Evolutionary conservation across 2,113 vertebrate genomes (phyloP), one percentile per base, ranked within the genome.

Genomic region (Stegastes partitus): DNA sequence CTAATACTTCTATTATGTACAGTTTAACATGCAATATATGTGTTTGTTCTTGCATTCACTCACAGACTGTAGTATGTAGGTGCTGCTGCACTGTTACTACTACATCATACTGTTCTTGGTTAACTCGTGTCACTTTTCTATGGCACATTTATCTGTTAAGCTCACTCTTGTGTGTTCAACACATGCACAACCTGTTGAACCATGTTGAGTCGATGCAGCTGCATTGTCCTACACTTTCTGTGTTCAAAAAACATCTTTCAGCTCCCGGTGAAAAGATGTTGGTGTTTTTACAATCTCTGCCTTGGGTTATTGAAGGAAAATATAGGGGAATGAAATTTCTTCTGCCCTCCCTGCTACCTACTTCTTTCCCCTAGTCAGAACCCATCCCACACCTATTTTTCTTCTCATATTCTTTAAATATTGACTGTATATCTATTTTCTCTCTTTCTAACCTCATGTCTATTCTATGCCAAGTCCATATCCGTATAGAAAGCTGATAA

Each of bases 221-320:
- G 66, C 83, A 78, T 85, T 57, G 82, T 88, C 76, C 71, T 10
- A 65, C 84, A 71, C 79, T 87, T 57, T 91, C 68, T 91, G 80
- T 92, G 87, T 91, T 57, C 47, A 44, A 84, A 90, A n/a, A 93
- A 87, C 93, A 91, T 92, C 91, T 93, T 93, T 93, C 89, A 88
- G 77, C 84, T 65, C 58, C 69, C 49, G 2, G 77, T 91, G 91
- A 90, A 93, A 93, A 92, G 92, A 92, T 93, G 91, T 93, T 93
- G 93, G 90, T 94, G 91, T 92, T 89, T 94, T 95, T 95, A 95
- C 89, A 95, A 95, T 95, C 94, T 95, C 93, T 95, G 94, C 94
- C 94, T 94, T 94, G 84, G 82, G 84, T 88, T 85, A 80, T 76
- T 65, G 42, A 77, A 42, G 72, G 76, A 82, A 77, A 82, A 83